These are phyloP conservation scores for Typhlichthys subterraneus DNA, from an alignment of 2,797 vertebrate genomes.

Conservation along the genomic window DNA sequence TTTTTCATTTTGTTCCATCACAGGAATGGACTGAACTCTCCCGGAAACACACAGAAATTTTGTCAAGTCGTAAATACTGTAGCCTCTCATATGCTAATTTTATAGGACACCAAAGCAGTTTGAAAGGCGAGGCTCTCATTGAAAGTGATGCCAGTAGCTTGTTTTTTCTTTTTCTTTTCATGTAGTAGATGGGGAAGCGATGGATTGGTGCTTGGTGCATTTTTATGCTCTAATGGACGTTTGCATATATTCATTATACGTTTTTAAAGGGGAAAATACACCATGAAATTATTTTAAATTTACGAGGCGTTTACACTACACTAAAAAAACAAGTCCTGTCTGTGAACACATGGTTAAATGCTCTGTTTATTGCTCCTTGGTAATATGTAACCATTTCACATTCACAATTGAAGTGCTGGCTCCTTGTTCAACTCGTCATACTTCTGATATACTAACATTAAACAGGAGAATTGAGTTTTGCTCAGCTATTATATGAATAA, in stretches of 20 bases:
- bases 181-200: slow-evolving; percentile 57
- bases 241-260: slow-evolving; percentile 74
- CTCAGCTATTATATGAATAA: slow-evolving; percentile 52
- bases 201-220: slow-evolving; percentile 54
- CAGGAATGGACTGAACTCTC: slow-evolving; percentile 89
- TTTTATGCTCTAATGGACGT: slow-evolving; percentile 70
- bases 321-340: not conserved
- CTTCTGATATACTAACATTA: slow-evolving; percentile 44
- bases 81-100: slow-evolving; percentile 90
- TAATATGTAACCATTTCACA: slow-evolving; percentile 28
- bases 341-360: slow-evolving; percentile 33
- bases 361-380: slow-evolving; percentile 51
- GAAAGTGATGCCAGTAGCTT: slow-evolving; percentile 65
- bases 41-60: slow-evolving; percentile 87
- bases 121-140: slow-evolving; percentile 77
- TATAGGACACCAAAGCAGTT: slow-evolving; percentile 83
- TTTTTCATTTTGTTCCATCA: slow-evolving; percentile 88
- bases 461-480: slow-evolving; percentile 51
- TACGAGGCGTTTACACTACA: slow-evolving; percentile 15
- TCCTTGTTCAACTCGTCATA: slow-evolving; percentile 40
- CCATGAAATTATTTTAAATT: slow-evolving; percentile 39
- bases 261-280: slow-evolving; percentile 49
- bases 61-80: slow-evolving; percentile 83
- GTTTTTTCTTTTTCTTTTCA: slow-evolving; percentile 41
- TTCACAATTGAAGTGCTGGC: slow-evolving; percentile 31